A percentile compares a stretch with the other conserved stretches of the same genome.
These are phyloP conservation scores for Wasmannia auropunctata DNA, from an alignment of 1,140 invertebrate genomes.

Conservation along the genomic window DNA sequence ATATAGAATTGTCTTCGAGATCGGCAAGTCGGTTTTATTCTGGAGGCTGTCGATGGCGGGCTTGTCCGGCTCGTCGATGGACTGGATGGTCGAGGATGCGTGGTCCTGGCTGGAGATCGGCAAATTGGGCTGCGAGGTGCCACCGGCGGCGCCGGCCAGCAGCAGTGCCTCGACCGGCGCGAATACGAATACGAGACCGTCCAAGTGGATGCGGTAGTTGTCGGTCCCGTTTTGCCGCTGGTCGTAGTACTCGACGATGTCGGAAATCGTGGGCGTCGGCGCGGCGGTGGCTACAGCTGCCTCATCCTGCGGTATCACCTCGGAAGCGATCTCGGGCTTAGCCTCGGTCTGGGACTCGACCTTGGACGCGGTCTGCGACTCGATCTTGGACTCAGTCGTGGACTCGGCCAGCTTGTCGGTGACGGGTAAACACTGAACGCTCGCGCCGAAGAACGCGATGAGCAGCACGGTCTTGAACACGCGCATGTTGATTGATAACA, in stretches of 20 bases:
- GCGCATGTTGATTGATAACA: slow-evolving; percentile 78
- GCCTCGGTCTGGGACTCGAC: slow-evolving; percentile 18
- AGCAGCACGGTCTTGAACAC: slow-evolving; percentile 76
- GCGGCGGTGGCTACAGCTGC: neutral
- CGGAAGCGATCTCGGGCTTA: slow-evolving; percentile 23
- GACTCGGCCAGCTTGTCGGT: slow-evolving; percentile 7
- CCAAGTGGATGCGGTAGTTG: slow-evolving; percentile 88
- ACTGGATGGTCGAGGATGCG: neutral
- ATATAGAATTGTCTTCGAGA: slow-evolving; percentile 43
- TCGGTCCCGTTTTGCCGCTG: slow-evolving; percentile 90
- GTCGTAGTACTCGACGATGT: slow-evolving; percentile 85
- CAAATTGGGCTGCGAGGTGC: slow-evolving; percentile 63
- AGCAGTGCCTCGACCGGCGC: slow-evolving; percentile 87
- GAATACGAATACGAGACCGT: slow-evolving; percentile 88
- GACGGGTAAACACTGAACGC: slow-evolving; percentile 52
- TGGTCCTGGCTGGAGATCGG: slow-evolving; percentile 21
- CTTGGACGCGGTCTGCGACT: neutral
- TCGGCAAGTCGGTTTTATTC: slow-evolving; percentile 31
- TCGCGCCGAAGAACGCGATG: neutral
- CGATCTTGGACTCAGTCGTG: neutral
- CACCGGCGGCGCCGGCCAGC: slow-evolving; percentile 73
- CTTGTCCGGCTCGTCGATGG: neutral
- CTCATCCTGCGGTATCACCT: slow-evolving; percentile 3
- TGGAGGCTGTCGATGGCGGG: neutral
- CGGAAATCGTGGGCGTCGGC: neutral